phyloP scores from a whole-genome alignment of 2,797 vertebrate genomes.

The Schizothorax lantsangensis region DNA sequence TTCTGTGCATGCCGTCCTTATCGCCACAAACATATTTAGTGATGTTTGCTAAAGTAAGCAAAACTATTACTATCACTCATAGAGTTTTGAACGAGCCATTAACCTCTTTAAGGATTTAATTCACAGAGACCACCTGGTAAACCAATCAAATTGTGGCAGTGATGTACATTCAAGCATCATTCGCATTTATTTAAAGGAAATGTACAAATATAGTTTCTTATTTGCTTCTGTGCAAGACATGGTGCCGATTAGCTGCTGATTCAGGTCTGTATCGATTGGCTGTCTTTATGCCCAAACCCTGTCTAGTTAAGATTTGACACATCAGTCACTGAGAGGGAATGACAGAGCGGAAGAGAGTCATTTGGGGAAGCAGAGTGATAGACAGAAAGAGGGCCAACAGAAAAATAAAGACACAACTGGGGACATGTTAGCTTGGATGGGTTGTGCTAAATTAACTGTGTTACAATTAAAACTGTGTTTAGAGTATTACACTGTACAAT shows the following conservation, averaged over 20 bases:
- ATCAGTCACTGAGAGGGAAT: constrained; percentile 8
- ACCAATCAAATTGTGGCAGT: not conserved
- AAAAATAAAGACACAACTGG: not conserved
- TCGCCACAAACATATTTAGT: constrained; percentile 16
- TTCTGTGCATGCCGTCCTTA: constrained; percentile 59
- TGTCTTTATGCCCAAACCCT: constrained; percentile 39
- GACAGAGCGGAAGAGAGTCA: not conserved
- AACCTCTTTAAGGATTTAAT: constrained; percentile 3
- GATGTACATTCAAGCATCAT: not conserved
- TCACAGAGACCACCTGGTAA: not conserved
- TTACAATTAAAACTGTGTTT: not conserved
- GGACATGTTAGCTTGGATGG: not conserved
- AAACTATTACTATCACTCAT: not conserved
- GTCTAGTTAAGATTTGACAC: constrained; percentile 21
- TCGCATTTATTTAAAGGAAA: not conserved
- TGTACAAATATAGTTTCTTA: constrained; percentile 73
- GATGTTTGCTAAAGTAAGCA: constrained; percentile 29
- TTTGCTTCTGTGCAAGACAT: constrained; percentile 73
- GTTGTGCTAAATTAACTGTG: not conserved
- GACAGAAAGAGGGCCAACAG: not conserved
- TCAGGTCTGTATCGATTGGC: constrained; percentile 68
- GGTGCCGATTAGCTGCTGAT: constrained; percentile 60
- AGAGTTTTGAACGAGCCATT: not conserved
- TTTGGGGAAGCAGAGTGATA: not conserved
- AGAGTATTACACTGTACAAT: not conserved